A percentile compares a stretch with the other conserved stretches of the same genome.
Conservation (phyloP, 2,888 invertebrate species). For the Troilus luridus region DNA sequence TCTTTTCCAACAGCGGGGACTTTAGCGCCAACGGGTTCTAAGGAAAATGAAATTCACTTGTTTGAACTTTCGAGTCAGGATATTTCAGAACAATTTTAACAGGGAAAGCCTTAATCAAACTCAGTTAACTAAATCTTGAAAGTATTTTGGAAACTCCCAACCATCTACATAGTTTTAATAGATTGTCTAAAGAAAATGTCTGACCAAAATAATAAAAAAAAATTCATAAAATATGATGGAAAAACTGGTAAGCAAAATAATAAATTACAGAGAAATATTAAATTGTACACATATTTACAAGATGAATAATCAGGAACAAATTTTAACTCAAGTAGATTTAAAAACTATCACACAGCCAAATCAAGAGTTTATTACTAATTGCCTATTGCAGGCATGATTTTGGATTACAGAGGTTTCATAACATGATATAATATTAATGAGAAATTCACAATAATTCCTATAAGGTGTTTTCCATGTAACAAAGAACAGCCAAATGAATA, state of each 20-base stretch:
- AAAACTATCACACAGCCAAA: too few species aligned
- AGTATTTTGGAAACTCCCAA: background rate
- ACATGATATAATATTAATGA: background rate
- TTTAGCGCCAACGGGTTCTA: slow-evolving; percentile 80
- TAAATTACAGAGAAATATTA: too few species aligned
- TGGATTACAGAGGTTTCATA: background rate
- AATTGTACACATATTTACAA: too few species aligned
- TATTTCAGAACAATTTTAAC: background rate
- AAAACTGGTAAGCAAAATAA: too few species aligned
- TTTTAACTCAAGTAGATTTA: too few species aligned
- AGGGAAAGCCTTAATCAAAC: background rate
- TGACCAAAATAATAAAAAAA: background rate
- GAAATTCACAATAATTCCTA: background rate
- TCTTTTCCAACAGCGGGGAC: slow-evolving; percentile 78
- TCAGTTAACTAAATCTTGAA: background rate
- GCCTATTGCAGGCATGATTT: too few species aligned
- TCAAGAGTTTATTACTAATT: too few species aligned
- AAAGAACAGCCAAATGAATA: background rate
- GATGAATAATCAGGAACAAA: too few species aligned
- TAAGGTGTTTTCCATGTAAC: background rate
- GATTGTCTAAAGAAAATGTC: background rate
- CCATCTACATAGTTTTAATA: background rate
- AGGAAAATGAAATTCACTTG: background rate
- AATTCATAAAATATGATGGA: too few species aligned
- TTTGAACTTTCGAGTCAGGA: background rate